A percentile compares a stretch with the other conserved stretches of the same genome.
Evolutionary conservation across 2,888 invertebrate species (phyloP).

Genomic region (Keiferia lycopersicella): DNA sequence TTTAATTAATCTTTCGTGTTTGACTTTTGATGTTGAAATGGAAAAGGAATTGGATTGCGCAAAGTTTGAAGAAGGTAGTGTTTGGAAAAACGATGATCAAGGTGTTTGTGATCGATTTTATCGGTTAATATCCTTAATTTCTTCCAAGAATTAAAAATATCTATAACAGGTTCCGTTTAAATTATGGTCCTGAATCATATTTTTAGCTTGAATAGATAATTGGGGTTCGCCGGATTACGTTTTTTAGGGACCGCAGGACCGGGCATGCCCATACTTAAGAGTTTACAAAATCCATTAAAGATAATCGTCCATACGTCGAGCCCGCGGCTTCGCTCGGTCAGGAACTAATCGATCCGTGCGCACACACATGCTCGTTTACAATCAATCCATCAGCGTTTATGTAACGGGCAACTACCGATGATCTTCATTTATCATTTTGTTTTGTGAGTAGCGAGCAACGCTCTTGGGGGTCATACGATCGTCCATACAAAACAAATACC

Average conservation of each 20-base stretch:
- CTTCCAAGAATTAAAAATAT: conserved; percentile 29
- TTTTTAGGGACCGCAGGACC: conserved; percentile 57
- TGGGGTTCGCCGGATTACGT: conserved; percentile 55
- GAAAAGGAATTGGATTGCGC: conserved; percentile 5
- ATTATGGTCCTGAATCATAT: conserved; percentile 50
- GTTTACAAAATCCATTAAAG: conserved; percentile 74
- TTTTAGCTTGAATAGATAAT: conserved; percentile 60
- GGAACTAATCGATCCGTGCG: conserved; percentile 77
- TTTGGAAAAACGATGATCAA: conserved; percentile 7
- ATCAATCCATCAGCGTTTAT: conserved; percentile 80
- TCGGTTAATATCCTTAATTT: conserved; percentile 1
- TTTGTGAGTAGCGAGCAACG: conserved; percentile 70
- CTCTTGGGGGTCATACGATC: conserved; percentile 70
- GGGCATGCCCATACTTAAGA: conserved; percentile 64
- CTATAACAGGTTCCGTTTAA: conserved; percentile 45
- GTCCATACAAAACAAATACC: conserved; percentile 58
- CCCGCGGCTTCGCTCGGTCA: conserved; percentile 61
- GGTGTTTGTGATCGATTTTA: conserved; percentile 4
- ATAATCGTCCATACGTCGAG: conserved; percentile 69
- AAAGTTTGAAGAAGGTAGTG: conserved; percentile 15
- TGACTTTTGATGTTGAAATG: conserved; percentile 60
- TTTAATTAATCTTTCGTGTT: conserved; percentile 77
- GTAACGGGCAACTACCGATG: conserved; percentile 76
- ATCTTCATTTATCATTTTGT: conserved; percentile 79
- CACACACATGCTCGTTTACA: conserved; percentile 70